A percentile compares a stretch with the other conserved stretches of the same genome.
These are phyloP conservation scores for Papio anubis DNA, from an alignment of 2,113 vertebrate genomes.

Conservation along the genomic window DNA sequence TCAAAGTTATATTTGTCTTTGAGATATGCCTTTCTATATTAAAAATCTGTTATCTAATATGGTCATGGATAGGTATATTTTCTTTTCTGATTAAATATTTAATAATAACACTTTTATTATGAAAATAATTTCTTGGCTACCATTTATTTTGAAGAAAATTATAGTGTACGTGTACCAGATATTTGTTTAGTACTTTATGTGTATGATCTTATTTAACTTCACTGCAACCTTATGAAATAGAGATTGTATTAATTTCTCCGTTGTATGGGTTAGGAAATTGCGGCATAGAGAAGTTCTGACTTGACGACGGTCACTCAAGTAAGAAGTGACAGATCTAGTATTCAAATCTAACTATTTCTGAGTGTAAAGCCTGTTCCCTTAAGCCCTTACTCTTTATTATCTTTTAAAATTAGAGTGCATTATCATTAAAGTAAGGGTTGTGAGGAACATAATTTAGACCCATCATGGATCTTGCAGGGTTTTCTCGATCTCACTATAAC, in stretches of 20 bases:
- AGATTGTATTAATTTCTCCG: not conserved
- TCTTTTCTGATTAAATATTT: slow-evolving; percentile 53
- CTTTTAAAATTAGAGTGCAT: not conserved
- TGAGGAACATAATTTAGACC: slow-evolving; percentile 5
- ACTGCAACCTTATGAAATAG: not conserved
- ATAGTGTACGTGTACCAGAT: not conserved
- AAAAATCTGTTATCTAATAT: not conserved
- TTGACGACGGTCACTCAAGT: not conserved
- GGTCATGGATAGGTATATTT: not conserved
- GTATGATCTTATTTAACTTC: not conserved
- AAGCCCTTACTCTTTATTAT: not conserved
- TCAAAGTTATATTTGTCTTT: slow-evolving; percentile 60
- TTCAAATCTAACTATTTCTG: not conserved
- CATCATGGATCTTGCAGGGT: not conserved
- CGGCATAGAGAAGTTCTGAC: not conserved
- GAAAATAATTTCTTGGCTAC: slow-evolving; percentile 8
- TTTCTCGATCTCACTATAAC: not conserved
- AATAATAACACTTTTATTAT: slow-evolving; percentile 48
- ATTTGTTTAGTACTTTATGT: not conserved
- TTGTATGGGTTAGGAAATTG: not conserved
- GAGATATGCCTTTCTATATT: slow-evolving; percentile 50
- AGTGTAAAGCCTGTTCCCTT: not conserved
- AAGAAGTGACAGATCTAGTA: not conserved
- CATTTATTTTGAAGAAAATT: not conserved
- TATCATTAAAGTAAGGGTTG: not conserved